Base-by-base conservation (phyloP, 1,140 invertebrate genomes). In the Euura saliciscinereae region DNA sequence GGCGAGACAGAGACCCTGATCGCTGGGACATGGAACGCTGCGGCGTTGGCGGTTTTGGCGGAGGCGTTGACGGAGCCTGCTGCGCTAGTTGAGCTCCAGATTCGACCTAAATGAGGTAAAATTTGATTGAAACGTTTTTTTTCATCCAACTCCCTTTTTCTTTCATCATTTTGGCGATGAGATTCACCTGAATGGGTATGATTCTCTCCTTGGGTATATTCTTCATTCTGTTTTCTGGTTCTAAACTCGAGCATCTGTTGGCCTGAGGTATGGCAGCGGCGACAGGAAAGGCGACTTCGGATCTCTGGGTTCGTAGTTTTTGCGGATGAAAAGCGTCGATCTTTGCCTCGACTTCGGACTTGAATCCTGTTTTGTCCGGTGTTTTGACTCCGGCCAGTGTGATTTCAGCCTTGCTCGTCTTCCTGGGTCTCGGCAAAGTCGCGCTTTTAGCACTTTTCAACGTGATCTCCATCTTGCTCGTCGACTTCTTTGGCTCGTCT, bases 381-480 rank as follows among this genome's bases (percentile, higher is more conserved):
- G 78, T 68, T 74, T 88, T 89, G 2, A 84, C 76, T 3, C 85
- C 79, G 0, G 90, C 86, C 72, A 93, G 78, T 70, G 90, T 90
- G 44, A 93, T 91, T 81, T 93, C 91, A 2, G 91, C 89, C 82
- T 92, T 92, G 45, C 90, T 90, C 10, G 90, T 91, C 75, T 89
- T 88, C 72, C 91, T 89, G 7, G 90, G 89, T 73, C 92, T 88
- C 3, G 91, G 91, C 70, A 92, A 82, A 0, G 92, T 92, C 3
- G 91, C 91, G 69, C 91, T 92, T 77, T 93, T 92, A 6, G 91
- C 91, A 69, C 91, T 92, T 77, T 93, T 92, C 7, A 92, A 78
- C 2, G 90, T 91, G 59, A 93, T 92, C 72, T 92, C 91, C 72
- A 91, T 90, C 80, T 92, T 91, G 42, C 88, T 89, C 28, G 28